Evolutionary conservation across 2,797 vertebrate species (phyloP).

Genomic region (Cossypha dichroa): DNA sequence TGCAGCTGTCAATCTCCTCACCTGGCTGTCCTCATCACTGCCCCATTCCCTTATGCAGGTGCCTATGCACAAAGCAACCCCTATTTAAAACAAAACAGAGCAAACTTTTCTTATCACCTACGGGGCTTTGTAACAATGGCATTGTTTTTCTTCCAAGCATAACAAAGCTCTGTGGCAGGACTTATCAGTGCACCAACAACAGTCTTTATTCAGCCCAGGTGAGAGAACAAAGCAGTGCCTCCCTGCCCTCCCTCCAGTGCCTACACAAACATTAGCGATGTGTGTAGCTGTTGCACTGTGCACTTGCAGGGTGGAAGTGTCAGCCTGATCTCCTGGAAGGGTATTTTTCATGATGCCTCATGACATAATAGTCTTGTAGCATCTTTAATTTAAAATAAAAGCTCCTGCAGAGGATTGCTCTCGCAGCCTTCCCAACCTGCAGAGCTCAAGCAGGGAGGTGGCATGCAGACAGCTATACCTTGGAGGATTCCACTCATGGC

Average conservation of each 20-base stretch:
- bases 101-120: not conserved
- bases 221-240: slow-evolving; percentile 12
- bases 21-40: not conserved
- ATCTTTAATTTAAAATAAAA: slow-evolving; percentile 61
- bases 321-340: slow-evolving; percentile 24
- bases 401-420: slow-evolving; percentile 11
- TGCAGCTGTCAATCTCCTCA: rapidly evolving
- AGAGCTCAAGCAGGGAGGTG: not conserved
- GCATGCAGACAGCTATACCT: slow-evolving; percentile 4
- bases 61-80: not conserved
- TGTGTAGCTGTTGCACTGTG: not conserved
- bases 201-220: not conserved
- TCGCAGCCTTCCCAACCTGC: not conserved
- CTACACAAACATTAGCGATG: not conserved
- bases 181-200: not conserved
- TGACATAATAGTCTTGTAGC: slow-evolving; percentile 42
- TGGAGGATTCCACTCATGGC: not conserved
- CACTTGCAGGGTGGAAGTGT: not conserved
- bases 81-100: not conserved
- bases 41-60: not conserved
- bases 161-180: not conserved
- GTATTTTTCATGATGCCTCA: slow-evolving; percentile 8
- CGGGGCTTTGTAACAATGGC: not conserved
- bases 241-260: not conserved
- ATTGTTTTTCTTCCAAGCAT: not conserved